Evolutionary conservation across 2,797 vertebrate species (phyloP), one percentile per base, ranked within the genome.

Genomic region (Limnodromus scolopaceus): DNA sequence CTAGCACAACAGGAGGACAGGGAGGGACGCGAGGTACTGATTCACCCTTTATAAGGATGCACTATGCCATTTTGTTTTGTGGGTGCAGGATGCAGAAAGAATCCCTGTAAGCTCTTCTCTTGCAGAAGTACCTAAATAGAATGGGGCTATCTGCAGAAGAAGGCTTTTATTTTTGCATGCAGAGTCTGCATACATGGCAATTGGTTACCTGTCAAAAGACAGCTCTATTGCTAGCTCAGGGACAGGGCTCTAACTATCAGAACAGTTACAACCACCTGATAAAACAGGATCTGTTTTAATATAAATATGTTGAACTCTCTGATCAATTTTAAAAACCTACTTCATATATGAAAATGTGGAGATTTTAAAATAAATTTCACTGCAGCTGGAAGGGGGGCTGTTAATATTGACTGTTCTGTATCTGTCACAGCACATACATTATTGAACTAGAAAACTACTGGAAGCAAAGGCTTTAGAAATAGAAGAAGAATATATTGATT

Each of bases 381-480:
- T 86, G 82, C 69, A 87, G 82, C 84, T 94, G 22, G 71, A 92
- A 92, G 57, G 76, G 43, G 27, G 23, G 38, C 61, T 91, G 78
- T 88, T 89, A 83, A 71, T 97, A 93, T 34, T 93, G 91, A 87
- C 85, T 94, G 28, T 87, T 85, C 49, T 71, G 70, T 58, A 89
- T 69, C 94, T 71, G 83, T 95, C 57, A 94, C 77, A 89, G 58
- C 45, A 79, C 43, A 80, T 87, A 72, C 72, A 53, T 97, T 91
- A 83, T 74, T 94, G 84, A 97, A 54, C 89, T 95, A 61, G 85
- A 94, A 96, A 95, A 78, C 92, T 84, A 89, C 72, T 93, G 64
- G 83, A 95, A 93, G 76, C 51, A 86, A 65, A 77, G 82, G 38
- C 69, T 96, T 95, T 93, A 71, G 88, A 94, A 94, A 94, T 48